phyloP scores from a whole-genome alignment of 1,140 invertebrate genomes.

The Ceratina australensis region DNA sequence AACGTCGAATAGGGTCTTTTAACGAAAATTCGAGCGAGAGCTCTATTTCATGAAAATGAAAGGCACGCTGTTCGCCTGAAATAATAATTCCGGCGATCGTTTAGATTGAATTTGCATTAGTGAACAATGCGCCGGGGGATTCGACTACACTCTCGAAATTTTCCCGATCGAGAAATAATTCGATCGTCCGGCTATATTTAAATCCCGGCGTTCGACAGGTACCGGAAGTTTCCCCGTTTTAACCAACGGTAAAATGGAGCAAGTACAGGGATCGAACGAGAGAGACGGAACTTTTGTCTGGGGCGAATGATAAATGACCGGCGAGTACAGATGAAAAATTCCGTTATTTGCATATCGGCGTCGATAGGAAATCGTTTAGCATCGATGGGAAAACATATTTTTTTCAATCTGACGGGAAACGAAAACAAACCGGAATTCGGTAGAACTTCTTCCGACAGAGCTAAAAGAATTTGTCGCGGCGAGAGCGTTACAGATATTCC shows the following conservation, averaged over 20 bases:
- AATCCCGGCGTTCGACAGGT: slow-evolving; percentile 13
- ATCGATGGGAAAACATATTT: slow-evolving; percentile 45
- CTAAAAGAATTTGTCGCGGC: not conserved
- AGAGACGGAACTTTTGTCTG: slow-evolving; percentile 8
- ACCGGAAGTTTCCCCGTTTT: slow-evolving; percentile 35
- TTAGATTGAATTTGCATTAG: slow-evolving; percentile 25
- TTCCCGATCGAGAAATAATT: slow-evolving; percentile 18
- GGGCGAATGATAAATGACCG: slow-evolving; percentile 26
- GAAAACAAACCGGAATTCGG: slow-evolving; percentile 4
- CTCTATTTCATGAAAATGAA: not conserved
- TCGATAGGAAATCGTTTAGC: slow-evolving; percentile 43
- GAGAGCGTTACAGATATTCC: too few relatives aligned
- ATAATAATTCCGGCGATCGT: slow-evolving; percentile 10
- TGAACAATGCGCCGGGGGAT: not conserved
- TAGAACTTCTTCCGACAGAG: not conserved
- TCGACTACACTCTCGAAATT: slow-evolving; percentile 14
- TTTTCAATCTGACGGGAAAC: not conserved
- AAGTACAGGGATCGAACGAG: not conserved
- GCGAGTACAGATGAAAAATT: slow-evolving; percentile 19
- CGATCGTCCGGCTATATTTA: slow-evolving; percentile 27
- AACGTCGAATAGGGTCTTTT: not conserved
- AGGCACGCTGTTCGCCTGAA: not conserved
- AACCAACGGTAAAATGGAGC: too few relatives aligned
- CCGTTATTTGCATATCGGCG: slow-evolving; percentile 40
- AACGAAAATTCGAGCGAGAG: not conserved